Percentiles rank a stretch among this genome's conserved stretches.
Conservation (phyloP, 1,140 invertebrate species). For the Drosophila varians region DNA sequence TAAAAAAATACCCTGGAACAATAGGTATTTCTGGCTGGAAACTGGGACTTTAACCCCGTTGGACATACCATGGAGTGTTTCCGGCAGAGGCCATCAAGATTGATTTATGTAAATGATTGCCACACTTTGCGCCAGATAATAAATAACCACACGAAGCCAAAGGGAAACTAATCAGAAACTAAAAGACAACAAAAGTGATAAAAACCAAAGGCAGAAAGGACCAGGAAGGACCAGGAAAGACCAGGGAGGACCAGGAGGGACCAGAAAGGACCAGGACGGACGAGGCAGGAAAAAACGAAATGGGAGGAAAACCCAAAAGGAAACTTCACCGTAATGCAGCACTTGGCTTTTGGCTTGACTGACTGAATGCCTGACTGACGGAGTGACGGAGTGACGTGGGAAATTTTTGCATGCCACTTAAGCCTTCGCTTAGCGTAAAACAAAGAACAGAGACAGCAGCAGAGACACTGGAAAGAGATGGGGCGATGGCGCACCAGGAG, state of each 20-base stretch:
- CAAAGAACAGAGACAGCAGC: constrained; percentile 22
- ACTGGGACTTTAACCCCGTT: constrained; percentile 29
- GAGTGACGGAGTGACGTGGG: constrained; percentile 47
- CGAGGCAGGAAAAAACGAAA: constrained; percentile 1
- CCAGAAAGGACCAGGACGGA: too few relatives aligned
- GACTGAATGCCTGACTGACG: constrained; percentile 34
- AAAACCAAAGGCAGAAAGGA: constrained; percentile 43
- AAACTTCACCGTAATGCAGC: constrained; percentile 57
- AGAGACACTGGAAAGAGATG: constrained; percentile 20
- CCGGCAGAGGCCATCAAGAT: constrained; percentile 53
- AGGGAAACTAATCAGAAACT: constrained; percentile 59
- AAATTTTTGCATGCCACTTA: constrained; percentile 77
- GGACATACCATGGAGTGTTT: constrained; percentile 13
- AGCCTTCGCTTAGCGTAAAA: constrained; percentile 33
- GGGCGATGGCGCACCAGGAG: constrained; percentile 6
- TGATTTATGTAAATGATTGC: constrained; percentile 80
- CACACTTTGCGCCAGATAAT: constrained; percentile 78
- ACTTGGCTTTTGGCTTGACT: constrained; percentile 41
- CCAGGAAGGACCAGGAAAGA: too few relatives aligned
- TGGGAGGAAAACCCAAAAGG: constrained; percentile 32
- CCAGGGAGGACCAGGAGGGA: too few relatives aligned
- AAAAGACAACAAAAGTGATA: constrained; percentile 68
- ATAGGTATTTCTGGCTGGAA: not conserved
- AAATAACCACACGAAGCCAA: constrained; percentile 56
- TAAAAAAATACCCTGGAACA: not conserved